These are phyloP conservation scores for Acipenser oxyrinchus DNA, from an alignment of 2,797 vertebrate genomes.

Conservation along the genomic window DNA sequence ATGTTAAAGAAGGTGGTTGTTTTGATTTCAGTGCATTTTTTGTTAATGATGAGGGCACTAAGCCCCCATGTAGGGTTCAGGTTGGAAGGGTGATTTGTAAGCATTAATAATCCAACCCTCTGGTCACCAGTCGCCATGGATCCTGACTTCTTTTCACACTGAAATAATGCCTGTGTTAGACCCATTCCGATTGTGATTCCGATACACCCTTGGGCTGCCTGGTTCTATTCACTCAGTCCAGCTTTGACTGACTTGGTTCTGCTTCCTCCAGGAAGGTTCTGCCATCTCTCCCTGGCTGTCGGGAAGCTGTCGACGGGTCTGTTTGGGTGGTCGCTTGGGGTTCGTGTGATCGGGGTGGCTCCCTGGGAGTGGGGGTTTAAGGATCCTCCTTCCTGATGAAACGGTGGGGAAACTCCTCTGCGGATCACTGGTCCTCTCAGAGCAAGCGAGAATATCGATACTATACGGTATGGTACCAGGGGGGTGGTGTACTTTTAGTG, in stretches of 20 bases:
- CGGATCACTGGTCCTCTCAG: background rate
- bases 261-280: background rate
- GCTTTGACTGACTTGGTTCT: background rate
- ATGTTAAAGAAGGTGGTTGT: too few relatives aligned
- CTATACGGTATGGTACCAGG: background rate
- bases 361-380: background rate
- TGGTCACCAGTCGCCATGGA: too few relatives aligned
- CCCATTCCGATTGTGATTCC: too few relatives aligned
- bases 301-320: background rate
- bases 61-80: too few relatives aligned
- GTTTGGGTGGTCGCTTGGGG: background rate
- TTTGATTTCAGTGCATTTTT: too few relatives aligned
- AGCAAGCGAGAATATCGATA: background rate
- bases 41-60: too few relatives aligned
- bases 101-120: too few relatives aligned
- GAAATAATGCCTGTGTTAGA: too few relatives aligned
- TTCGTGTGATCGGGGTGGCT: background rate
- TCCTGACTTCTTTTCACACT: too few relatives aligned
- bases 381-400: constrained; percentile 1
- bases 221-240: background rate
- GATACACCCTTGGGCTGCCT: too few relatives aligned
- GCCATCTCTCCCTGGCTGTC: background rate
- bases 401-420: background rate
- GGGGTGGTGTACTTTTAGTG: background rate
- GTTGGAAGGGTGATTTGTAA: too few relatives aligned